A percentile compares a stretch with the other conserved stretches of the same genome.
These are phyloP conservation scores for Buphagus erythrorhynchus DNA, from an alignment of 2,797 vertebrate species.

Conservation along the genomic window DNA sequence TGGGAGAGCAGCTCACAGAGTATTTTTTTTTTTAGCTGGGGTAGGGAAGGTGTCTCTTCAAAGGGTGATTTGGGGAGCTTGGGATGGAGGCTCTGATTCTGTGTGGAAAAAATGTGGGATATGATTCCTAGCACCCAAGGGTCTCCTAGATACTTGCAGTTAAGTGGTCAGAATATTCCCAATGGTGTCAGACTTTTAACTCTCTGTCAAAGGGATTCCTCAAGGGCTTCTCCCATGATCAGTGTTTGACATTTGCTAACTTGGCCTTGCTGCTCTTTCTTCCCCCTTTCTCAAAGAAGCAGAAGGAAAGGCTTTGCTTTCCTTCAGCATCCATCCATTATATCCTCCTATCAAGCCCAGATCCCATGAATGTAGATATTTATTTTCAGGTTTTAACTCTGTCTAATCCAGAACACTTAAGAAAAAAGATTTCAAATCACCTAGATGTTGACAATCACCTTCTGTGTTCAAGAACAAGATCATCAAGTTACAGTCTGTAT, in stretches of 20 bases:
- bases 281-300: not conserved
- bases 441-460: not conserved
- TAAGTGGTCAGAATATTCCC: not conserved
- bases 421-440: not conserved
- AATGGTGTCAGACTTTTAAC: not conserved
- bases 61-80: not conserved
- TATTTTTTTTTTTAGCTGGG: not conserved
- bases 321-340: not conserved
- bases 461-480: not conserved
- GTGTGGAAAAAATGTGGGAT: not conserved
- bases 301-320: not conserved
- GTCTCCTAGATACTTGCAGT: not conserved
- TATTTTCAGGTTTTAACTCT: not conserved
- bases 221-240: not conserved
- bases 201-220: not conserved
- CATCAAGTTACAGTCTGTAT: not conserved
- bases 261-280: not conserved
- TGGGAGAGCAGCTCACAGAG: not conserved
- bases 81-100: not conserved
- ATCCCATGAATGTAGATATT: not conserved
- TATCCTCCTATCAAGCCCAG: not conserved
- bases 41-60: not conserved
- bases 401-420: not conserved
- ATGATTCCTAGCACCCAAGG: accelerated
- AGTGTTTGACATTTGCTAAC: not conserved